Evolutionary conservation across 2,888 invertebrate species (phyloP).

Genomic region (Caenorhabditis japonica): DNA sequence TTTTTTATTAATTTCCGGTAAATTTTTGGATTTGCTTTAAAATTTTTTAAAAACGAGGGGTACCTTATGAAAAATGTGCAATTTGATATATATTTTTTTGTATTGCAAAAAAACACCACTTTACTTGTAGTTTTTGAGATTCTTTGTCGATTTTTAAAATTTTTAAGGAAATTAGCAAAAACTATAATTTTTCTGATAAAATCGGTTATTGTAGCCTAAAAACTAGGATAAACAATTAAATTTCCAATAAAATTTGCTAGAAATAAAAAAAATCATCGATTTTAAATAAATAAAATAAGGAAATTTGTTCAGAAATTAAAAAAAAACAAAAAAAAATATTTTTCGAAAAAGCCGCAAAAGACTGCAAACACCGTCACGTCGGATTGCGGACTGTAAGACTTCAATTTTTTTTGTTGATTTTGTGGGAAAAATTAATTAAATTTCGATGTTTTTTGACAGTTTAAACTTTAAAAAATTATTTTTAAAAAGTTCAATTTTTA

Average conservation of each 20-base stretch:
- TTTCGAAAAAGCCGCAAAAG: slow-evolving; percentile 20
- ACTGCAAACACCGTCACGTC: slow-evolving; percentile 24
- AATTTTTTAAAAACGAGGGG: neutral
- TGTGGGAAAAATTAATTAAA: neutral
- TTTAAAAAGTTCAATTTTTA: no score
- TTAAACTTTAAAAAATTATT: no score
- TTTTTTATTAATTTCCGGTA: no score
- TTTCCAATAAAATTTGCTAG: neutral
- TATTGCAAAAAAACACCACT: no score
- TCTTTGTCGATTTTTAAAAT: no score
- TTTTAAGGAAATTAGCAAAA: neutral
- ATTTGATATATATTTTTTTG: no score
- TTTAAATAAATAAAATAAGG: no score
- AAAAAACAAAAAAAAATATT: slow-evolving; percentile 1
- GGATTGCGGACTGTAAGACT: slow-evolving; percentile 7
- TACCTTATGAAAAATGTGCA: neutral
- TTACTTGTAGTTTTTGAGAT: no score
- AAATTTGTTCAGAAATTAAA: slow-evolving; percentile 15
- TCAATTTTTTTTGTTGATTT: neutral
- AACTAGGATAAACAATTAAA: neutral
- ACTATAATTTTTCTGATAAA: neutral
- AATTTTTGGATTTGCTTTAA: neutral
- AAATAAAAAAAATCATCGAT: neutral
- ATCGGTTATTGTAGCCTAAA: neutral
- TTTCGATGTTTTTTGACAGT: no score